Conservation (phyloP, 2,113 vertebrate species). For the Ceyx cyanopectus region DNA sequence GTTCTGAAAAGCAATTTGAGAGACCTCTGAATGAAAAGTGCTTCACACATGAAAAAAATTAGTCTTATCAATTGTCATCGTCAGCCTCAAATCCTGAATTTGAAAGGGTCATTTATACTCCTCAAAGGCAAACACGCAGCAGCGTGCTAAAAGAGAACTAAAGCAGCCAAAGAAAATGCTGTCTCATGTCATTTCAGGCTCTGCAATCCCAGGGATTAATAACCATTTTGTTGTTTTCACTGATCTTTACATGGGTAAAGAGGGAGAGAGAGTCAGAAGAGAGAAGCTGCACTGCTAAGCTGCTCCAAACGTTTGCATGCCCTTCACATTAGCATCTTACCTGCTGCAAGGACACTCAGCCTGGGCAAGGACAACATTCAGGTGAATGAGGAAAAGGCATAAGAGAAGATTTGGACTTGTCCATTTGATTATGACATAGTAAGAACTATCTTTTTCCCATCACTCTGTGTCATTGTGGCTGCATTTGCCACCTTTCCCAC, state of each 20-base stretch:
- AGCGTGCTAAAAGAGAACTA: neutral
- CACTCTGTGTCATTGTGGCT: neutral
- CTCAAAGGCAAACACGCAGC: neutral
- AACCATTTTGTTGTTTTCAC: neutral
- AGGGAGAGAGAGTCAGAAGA: neutral
- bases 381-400: neutral
- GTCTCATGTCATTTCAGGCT: neutral
- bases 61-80: neutral
- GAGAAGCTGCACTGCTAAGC: neutral
- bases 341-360: neutral
- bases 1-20: neutral
- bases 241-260: neutral
- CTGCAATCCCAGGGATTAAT: conserved; percentile 10
- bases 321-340: neutral
- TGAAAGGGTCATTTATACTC: conserved; percentile 15
- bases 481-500: neutral
- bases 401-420: neutral
- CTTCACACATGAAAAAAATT: conserved; percentile 36
- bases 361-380: neutral
- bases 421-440: neutral
- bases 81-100: conserved; percentile 21
- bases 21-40: conserved; percentile 16
- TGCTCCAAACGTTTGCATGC: neutral
- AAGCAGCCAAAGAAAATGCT: neutral
- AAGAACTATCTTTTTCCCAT: neutral